Percentiles rank a stretch among this genome's conserved stretches.
These are phyloP conservation scores for Gymnoscopelus microlampas DNA, from an alignment of 2,797 vertebrate species.

Conservation along the genomic window DNA sequence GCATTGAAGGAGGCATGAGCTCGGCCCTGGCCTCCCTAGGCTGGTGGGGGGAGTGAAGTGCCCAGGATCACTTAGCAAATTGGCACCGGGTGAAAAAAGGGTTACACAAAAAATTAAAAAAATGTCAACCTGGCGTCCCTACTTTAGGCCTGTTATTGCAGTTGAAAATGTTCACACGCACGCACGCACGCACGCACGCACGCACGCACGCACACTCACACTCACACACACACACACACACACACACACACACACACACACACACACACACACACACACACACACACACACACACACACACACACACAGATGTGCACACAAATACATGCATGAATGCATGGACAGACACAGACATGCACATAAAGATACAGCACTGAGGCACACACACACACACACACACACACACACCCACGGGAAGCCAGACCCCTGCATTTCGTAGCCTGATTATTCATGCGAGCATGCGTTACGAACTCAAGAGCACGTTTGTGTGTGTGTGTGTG, in stretches of 20 bases:
- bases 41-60: no score
- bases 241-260: constrained; percentile 1
- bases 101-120: no score
- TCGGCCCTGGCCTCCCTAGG: no score
- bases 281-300: neutral
- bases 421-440: constrained; percentile 25
- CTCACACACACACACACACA: constrained; percentile 13
- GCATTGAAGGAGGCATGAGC: no score
- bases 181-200: neutral
- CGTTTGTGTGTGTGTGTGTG: constrained; percentile 10
- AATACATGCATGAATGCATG: neutral
- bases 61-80: no score
- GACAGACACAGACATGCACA: neutral
- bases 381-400: constrained; percentile 2
- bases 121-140: no score
- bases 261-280: neutral
- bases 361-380: neutral
- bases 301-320: neutral
- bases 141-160: no score
- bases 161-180: constrained; percentile 1
- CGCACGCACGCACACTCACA: neutral
- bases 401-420: neutral
- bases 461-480: no score
- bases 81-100: no score
- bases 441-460: constrained; percentile 29